A percentile compares a stretch with the other conserved stretches of the same genome.
Evolutionary conservation across 37 sponge, comb jelly and placozoan genomes (phyloP).

Genomic region (Oopsacas minuta): DNA sequence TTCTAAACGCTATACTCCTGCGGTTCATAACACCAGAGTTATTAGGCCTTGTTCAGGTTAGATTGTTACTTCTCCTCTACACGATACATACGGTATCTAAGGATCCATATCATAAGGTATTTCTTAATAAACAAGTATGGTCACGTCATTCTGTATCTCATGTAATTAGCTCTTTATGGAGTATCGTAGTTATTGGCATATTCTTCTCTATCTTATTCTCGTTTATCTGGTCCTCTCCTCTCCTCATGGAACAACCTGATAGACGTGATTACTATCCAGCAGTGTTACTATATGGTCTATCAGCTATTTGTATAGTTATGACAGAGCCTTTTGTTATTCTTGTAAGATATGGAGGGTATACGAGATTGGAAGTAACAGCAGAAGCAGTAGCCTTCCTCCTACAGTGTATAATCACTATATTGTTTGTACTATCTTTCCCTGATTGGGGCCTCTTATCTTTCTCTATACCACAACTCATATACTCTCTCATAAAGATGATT

Average conservation of each 20-base stretch:
- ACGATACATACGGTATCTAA: background rate
- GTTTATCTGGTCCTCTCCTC: conserved; percentile 45
- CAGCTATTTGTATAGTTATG: conserved; percentile 53
- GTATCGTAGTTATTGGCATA: background rate
- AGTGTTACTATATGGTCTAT: conserved; percentile 48
- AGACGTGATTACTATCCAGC: conserved; percentile 33
- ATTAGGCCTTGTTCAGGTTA: conserved; percentile 80
- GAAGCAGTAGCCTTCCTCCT: conserved; percentile 47
- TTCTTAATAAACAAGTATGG: background rate
- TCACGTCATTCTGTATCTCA: background rate
- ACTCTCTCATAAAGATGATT: conserved; percentile 34
- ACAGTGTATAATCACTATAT: conserved; percentile 30
- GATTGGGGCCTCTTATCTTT: conserved; percentile 43
- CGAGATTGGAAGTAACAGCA: conserved; percentile 57
- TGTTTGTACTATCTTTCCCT: conserved; percentile 27
- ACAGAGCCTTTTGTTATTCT: conserved; percentile 75
- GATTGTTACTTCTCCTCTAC: conserved; percentile 26
- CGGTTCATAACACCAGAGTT: conserved; percentile 55
- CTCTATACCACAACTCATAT: conserved; percentile 33
- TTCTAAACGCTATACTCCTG: conserved; percentile 58
- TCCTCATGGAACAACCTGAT: conserved; percentile 51
- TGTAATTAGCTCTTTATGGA: conserved; percentile 3
- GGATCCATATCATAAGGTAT: background rate
- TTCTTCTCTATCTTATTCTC: conserved; percentile 29
- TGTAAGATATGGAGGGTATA: conserved; percentile 34